Base-by-base conservation (phyloP, 2,113 vertebrate genomes). In the Caranx ignobilis region DNA sequence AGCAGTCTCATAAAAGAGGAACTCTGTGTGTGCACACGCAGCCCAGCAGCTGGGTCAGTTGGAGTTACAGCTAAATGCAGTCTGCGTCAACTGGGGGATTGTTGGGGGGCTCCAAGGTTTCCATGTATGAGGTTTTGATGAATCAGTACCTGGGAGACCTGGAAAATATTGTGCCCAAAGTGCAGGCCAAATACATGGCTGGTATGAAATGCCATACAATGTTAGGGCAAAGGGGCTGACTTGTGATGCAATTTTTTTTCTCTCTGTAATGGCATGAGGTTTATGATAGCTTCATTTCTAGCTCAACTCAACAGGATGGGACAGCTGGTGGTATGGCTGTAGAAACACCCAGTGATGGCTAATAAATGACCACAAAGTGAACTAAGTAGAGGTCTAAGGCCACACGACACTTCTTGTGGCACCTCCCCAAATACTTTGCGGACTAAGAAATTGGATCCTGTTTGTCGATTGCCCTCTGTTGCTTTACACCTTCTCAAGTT, bases 1-100 rank as follows among this genome's bases (percentile, higher is more conserved):
- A 69, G 70, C 74, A 74, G 64, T 59, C 87, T 93, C 84, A 88
- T 94, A 92, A 94, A 93, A 90, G 73, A 81, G 37, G 82, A 87
- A 54, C 79, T 79, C 66, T 78, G 67, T 34, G 43, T 13, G 26
- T 65, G 52, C 47, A 70, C 83, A 77, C 69, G 16, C 61, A 60
- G 56, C 43, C 11, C 63, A 63, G 79, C 89, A 88, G 88, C 89
- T 92, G 89, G 82, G 72, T 71, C 88, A 91, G 90, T 87, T 92
- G 89, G 75, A 92, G 92, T 91, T 91, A 85, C 89, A 85, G 75
- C 54, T 82, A 70, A 88, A 77, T 87, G 60, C 59, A 26, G 66
- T 34, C 60, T 88, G 75, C n/a, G 16, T 92, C 88, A 91, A 75
- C 71, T 66, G 39, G 75, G 71, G 69, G 77, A 62, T 74, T 82